These are phyloP conservation scores for Oxycera nigricornis DNA, from an alignment of 2,888 invertebrate species.

Conservation along the genomic window DNA sequence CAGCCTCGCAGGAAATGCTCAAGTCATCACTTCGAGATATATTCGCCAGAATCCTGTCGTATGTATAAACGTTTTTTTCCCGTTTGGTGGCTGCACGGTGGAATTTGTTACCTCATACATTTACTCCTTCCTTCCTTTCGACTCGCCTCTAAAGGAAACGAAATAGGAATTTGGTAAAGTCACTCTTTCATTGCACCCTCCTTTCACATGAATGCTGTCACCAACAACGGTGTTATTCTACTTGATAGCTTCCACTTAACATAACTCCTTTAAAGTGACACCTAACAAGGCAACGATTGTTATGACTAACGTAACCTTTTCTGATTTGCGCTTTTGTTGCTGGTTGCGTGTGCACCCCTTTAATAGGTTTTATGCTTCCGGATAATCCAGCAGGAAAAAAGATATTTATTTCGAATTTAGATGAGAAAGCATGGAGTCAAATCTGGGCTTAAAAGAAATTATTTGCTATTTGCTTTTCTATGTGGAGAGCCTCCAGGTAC, in stretches of 20 bases:
- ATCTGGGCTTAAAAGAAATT: background rate
- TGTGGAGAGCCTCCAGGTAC: background rate
- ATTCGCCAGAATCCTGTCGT: background rate
- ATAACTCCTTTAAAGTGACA: background rate
- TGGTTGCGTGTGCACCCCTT: background rate
- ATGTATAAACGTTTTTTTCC: background rate
- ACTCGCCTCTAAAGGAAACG: background rate
- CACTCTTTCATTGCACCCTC: background rate
- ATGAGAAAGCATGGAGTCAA: background rate
- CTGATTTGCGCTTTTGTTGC: background rate
- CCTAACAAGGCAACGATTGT: conserved; percentile 1
- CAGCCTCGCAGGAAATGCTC: background rate
- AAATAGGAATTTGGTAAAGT: background rate
- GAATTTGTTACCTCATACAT: background rate
- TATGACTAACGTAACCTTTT: background rate
- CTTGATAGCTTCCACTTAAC: background rate
- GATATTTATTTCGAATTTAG: background rate
- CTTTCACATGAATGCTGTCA: background rate
- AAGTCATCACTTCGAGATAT: background rate
- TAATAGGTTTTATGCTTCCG: background rate
- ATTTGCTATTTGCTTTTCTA: background rate
- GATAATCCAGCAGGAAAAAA: background rate
- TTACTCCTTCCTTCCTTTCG: background rate
- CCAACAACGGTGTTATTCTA: background rate
- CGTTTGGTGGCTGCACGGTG: background rate